Evolutionary conservation across 2,113 vertebrate species (phyloP).

Genomic region (Elephantulus edwardii): DNA sequence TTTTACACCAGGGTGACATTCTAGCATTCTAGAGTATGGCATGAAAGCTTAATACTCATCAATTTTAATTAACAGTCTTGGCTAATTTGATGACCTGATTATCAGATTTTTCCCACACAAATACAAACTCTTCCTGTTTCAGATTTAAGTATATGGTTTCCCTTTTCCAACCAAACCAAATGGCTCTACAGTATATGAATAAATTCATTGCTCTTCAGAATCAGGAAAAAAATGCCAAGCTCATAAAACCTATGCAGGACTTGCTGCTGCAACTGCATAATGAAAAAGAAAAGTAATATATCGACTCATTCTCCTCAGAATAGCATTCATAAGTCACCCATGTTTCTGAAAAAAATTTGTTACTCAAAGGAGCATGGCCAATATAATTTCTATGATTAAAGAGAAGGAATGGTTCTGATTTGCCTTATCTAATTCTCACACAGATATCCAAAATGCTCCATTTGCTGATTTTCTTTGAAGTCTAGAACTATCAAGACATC

Average conservation of each 20-base stretch:
- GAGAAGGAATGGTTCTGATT: conserved; percentile 38
- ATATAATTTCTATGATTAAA: conserved; percentile 67
- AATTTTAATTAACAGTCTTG: conserved; percentile 70
- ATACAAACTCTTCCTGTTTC: conserved; percentile 63
- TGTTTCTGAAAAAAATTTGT: conserved; percentile 51
- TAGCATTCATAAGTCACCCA: conserved; percentile 67
- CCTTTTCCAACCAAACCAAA: conserved; percentile 68
- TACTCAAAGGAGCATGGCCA: conserved; percentile 64
- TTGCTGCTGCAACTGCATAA: not conserved
- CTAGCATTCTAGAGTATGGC: conserved; percentile 32
- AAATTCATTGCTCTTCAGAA: conserved; percentile 74
- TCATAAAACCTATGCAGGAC: conserved; percentile 66
- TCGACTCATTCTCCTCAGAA: conserved; percentile 67
- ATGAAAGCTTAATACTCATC: conserved; percentile 60
- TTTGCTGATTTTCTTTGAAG: conserved; percentile 5
- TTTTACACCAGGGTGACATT: conserved; percentile 57
- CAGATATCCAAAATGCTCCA: conserved; percentile 41
- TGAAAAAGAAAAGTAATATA: conserved; percentile 71
- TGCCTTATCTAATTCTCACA: not conserved
- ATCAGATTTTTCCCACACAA: conserved; percentile 66
- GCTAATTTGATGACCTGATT: conserved; percentile 64
- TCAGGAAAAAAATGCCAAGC: conserved; percentile 67
- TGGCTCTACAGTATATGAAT: conserved; percentile 51
- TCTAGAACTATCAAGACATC: conserved; percentile 24
- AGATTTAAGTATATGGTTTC: conserved; percentile 60